Evolutionary conservation across 2,888 invertebrate genomes (phyloP), one percentile per base, ranked within the genome.

Genomic region (Congeria kusceri): DNA sequence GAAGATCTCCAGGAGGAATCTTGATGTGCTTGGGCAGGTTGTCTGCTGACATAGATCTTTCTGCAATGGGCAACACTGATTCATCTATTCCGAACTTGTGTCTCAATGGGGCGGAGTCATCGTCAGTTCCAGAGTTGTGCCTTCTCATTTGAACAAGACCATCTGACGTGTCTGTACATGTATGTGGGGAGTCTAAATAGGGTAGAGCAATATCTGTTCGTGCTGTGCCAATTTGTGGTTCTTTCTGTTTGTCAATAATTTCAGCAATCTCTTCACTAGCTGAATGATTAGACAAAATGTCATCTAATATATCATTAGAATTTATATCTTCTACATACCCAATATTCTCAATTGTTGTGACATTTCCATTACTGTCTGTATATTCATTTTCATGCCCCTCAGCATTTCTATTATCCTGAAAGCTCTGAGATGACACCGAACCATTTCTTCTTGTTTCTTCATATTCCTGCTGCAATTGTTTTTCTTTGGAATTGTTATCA

Each of bases 1-100:
- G 84, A n/a, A 87, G 73, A 44, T 68, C 71, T 44, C 72, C 75
- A 20, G 74, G 58, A 47, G 69, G 56, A 62, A 73, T 44, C 20
- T 65, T 62, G 20, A 81, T 28, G 58, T 81, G 80, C 61, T 81
- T 84, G 47, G 89, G 86, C 32, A 90, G 77, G 63, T 90, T 88
- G 65, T 89, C 89, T 46, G 85, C 76, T 39, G 90, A 91, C 23
- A 87, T 83, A 27, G 90, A 85, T 58, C 88, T 79, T 49, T 88
- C 88, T 29, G 86, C 78, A 49, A 86, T 86, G 7, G 86, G 86
- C 2, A 86, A 65, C 20, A 86, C 77, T 25, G 78, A 71, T 68
- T 86, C 86, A 84, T 88, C 86, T 44, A 88, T 88, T 23, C 88
- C 87, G 72, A 84, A 87, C 68, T 66, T 84, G 47, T 87, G 87